These are phyloP conservation scores for Chrysemys picta DNA, from an alignment of 2,113 vertebrate genomes.

Conservation along the genomic window DNA sequence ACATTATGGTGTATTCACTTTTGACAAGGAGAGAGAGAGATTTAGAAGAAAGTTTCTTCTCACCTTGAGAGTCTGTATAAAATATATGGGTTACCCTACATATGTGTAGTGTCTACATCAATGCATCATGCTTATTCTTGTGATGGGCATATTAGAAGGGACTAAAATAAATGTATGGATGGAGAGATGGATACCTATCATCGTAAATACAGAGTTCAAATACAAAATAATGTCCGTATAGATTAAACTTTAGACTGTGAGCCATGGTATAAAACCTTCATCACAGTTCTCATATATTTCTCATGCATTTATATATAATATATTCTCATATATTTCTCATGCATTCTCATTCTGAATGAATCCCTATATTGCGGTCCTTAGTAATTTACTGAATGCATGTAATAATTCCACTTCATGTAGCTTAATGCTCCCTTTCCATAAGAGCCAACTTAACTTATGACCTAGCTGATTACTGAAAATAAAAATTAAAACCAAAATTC, in stretches of 20 bases:
- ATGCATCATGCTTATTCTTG: not conserved
- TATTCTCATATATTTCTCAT: not conserved
- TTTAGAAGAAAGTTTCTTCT: not conserved
- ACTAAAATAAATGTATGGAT: rapidly evolving
- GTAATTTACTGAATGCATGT: not conserved
- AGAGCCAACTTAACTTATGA: rapidly evolving
- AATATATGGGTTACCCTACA: not conserved
- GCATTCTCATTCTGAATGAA: not conserved
- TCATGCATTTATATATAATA: not conserved
- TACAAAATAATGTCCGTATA: not conserved
- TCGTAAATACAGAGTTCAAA: not conserved
- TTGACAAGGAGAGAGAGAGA: not conserved
- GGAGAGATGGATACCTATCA: not conserved
- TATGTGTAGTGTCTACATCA: not conserved
- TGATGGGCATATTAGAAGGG: rapidly evolving
- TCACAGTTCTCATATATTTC: not conserved
- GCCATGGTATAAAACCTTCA: rapidly evolving
- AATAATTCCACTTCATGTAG: not conserved
- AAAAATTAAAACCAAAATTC: not conserved
- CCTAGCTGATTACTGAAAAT: not conserved
- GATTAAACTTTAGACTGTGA: rapidly evolving
- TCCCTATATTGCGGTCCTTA: not conserved
- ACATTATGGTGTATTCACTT: not conserved
- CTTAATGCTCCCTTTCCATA: rapidly evolving
- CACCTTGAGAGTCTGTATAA: not conserved